Percentiles rank a stretch among this genome's conserved stretches.
phyloP scores from a whole-genome alignment of 30 jellyfish, hydroid and myxozoan genomes.

The Pelagia noctiluca region DNA sequence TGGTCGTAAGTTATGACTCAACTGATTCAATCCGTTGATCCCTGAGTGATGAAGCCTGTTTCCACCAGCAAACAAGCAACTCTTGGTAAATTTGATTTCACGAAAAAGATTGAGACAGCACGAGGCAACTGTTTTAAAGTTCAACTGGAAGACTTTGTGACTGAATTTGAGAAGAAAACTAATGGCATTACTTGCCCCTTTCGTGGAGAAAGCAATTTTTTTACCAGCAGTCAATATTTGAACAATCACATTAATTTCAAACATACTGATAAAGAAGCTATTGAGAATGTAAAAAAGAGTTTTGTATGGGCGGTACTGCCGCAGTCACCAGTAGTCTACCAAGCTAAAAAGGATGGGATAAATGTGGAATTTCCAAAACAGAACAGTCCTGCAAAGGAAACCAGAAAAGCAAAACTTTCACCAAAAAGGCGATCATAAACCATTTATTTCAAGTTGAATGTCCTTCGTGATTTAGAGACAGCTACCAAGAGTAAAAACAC shows the following conservation, averaged over 20 bases:
- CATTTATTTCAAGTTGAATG: constrained; percentile 30
- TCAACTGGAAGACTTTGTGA: constrained; percentile 46
- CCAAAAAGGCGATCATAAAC: constrained; percentile 50
- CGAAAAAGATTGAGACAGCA: constrained; percentile 35
- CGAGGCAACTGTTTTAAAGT: constrained; percentile 51
- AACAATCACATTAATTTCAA: constrained; percentile 46
- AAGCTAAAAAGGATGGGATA: constrained; percentile 40
- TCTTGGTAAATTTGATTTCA: constrained; percentile 46
- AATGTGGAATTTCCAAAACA: constrained; percentile 41
- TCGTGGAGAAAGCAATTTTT: constrained; percentile 43
- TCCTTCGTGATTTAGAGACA: constrained; percentile 31
- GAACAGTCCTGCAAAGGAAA: constrained; percentile 47
- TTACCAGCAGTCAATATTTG: constrained; percentile 50
- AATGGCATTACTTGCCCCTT: constrained; percentile 52
- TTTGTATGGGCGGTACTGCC: constrained; percentile 39
- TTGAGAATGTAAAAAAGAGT: constrained; percentile 45
- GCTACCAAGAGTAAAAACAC: constrained; percentile 53
- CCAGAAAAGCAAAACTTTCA: constrained; percentile 46
- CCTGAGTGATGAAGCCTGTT: constrained; percentile 59
- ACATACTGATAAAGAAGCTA: constrained; percentile 48
- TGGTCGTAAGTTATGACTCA: constrained; percentile 33
- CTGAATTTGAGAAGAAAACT: constrained; percentile 24
- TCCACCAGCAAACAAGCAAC: constrained; percentile 51
- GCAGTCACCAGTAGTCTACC: constrained; percentile 50
- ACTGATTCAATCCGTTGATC: constrained; percentile 42